Evolutionary conservation across 2,888 invertebrate species (phyloP).

Genomic region (Apotomis betuletana): DNA sequence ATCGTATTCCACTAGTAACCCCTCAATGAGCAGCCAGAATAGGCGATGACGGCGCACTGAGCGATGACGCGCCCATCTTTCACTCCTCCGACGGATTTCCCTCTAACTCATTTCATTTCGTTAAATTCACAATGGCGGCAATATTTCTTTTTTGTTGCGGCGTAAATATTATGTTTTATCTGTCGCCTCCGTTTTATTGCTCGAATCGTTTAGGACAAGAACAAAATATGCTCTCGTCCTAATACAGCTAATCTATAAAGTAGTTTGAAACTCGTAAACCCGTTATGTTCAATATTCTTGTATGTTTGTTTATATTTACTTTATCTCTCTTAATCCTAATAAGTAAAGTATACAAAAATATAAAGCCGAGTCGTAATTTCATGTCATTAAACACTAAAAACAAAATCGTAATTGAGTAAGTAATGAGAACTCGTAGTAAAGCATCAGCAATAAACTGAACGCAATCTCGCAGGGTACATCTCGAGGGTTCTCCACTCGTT

Average conservation of each 20-base stretch:
- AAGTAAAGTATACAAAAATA: not conserved
- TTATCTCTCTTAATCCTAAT: too few species aligned
- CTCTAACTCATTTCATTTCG: conserved; percentile 34
- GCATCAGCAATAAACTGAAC: conserved; percentile 36
- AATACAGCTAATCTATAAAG: not conserved
- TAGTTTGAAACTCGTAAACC: not conserved
- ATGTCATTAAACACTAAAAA: conserved; percentile 9
- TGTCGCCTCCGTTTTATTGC: conserved; percentile 26
- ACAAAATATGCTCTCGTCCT: conserved; percentile 15
- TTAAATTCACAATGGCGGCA: conserved; percentile 34
- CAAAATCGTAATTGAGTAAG: conserved; percentile 14
- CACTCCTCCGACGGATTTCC: conserved; percentile 33
- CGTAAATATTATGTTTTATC: conserved; percentile 34
- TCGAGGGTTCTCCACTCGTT: conserved; percentile 38
- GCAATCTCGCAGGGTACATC: conserved; percentile 35
- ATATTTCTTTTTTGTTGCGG: conserved; percentile 38
- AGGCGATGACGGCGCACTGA: conserved; percentile 28
- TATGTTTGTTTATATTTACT: not conserved
- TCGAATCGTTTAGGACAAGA: conserved; percentile 23
- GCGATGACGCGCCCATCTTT: conserved; percentile 34
- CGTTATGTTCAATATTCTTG: not conserved
- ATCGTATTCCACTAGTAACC: conserved; percentile 33
- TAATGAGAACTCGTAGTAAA: conserved; percentile 40
- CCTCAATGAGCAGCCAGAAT: conserved; percentile 25
- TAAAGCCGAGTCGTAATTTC: conserved; percentile 7